Conservation (phyloP, 1,140 invertebrate genomes). For the Euglossa dilemma region DNA sequence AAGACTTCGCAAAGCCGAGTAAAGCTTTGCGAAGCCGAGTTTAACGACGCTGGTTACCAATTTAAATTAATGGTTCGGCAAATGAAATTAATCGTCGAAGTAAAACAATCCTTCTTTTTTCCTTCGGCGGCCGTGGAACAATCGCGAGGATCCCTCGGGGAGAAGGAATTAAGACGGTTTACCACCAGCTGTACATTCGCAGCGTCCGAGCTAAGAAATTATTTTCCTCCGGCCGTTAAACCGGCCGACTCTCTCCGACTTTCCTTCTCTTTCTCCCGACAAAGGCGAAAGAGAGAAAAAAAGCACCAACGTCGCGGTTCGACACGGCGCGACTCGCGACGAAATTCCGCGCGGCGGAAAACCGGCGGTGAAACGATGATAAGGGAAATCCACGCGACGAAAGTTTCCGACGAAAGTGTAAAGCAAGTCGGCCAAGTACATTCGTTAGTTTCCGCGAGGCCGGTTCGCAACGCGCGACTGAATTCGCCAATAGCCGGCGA, state of each 20-base stretch:
- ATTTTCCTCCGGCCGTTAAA: no score
- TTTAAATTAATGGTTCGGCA: constrained; percentile 12
- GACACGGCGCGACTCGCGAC: not conserved
- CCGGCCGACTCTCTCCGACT: no score
- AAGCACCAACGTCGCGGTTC: not conserved
- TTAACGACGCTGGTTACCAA: constrained; percentile 10
- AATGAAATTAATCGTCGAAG: constrained; percentile 18
- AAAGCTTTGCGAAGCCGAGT: constrained; percentile 5
- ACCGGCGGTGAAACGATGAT: not conserved
- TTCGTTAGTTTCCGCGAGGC: constrained; percentile 50
- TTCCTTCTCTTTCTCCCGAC: no score
- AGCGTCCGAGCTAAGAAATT: no score
- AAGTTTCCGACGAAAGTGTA: constrained; percentile 43
- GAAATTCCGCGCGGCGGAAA: not conserved
- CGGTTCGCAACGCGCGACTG: constrained; percentile 43
- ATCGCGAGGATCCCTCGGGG: not conserved
- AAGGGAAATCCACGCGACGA: constrained; percentile 10
- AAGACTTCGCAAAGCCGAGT: not conserved
- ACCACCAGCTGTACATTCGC: no score
- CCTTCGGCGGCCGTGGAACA: no score
- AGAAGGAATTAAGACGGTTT: not conserved
- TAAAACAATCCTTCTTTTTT: not conserved
- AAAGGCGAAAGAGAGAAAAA: no score
- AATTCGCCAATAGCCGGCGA: constrained; percentile 45
- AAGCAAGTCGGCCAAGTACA: constrained; percentile 58